phyloP scores from a whole-genome alignment of 2,888 invertebrate species.

The Xylota sylvarum region DNA sequence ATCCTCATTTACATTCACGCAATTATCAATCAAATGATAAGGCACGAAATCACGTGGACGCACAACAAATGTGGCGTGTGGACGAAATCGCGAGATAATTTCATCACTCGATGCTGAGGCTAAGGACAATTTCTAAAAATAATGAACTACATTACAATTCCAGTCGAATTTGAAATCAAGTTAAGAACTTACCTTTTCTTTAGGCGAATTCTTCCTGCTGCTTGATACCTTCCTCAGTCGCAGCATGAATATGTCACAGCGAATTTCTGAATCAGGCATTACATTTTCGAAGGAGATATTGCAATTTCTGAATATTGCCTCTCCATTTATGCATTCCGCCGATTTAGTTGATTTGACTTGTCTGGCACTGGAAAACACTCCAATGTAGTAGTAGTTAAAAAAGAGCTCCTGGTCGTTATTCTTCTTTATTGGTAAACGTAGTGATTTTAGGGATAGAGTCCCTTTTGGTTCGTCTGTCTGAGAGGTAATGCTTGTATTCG shows the following conservation, averaged over 20 bases:
- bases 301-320: slow-evolving; percentile 82
- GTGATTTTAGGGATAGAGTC: slow-evolving; percentile 63
- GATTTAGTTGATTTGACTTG: slow-evolving; percentile 83
- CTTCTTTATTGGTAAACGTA: slow-evolving; percentile 81
- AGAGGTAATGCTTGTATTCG: slow-evolving; percentile 31
- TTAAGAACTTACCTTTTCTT: slow-evolving; percentile 68
- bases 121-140: slow-evolving; percentile 55
- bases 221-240: slow-evolving; percentile 83
- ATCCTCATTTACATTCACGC: slow-evolving; percentile 68
- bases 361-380: slow-evolving; percentile 82
- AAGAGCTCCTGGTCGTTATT: slow-evolving; percentile 82
- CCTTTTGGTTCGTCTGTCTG: slow-evolving; percentile 71
- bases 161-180: not conserved
- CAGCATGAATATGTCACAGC: slow-evolving; percentile 85
- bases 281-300: slow-evolving; percentile 83
- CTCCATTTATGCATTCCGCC: slow-evolving; percentile 81
- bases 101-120: slow-evolving; percentile 79
- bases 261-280: slow-evolving; percentile 83
- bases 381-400: slow-evolving; percentile 84
- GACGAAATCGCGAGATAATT: slow-evolving; percentile 82
- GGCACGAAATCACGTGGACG: slow-evolving; percentile 80
- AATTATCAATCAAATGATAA: slow-evolving; percentile 79
- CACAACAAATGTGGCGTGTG: slow-evolving; percentile 82
- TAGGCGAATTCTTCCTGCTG: slow-evolving; percentile 35
- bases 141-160: slow-evolving; percentile 4